Conservation (phyloP, 92 coral and sea anemone genomes). For the Pocillopora grandis region DNA sequence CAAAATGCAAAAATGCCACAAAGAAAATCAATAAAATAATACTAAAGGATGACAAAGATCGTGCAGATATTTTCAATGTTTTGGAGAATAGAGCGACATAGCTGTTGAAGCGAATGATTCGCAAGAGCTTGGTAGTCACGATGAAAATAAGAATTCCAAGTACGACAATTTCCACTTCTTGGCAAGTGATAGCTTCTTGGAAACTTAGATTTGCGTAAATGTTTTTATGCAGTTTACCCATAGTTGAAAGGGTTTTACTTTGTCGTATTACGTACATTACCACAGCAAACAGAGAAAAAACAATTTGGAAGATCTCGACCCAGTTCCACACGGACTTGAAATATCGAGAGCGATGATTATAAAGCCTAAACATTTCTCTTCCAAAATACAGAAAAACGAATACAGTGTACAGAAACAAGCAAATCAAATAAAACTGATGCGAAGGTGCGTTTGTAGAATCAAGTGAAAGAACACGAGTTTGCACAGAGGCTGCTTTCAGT, state of each 20-base stretch:
- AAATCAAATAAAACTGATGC: constrained; percentile 60
- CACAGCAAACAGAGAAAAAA: constrained; percentile 49
- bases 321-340: constrained; percentile 68
- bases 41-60: constrained; percentile 39
- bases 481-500: constrained; percentile 40
- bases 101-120: constrained; percentile 66
- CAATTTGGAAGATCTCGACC: constrained; percentile 65
- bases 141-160: constrained; percentile 54
- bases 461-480: constrained; percentile 46
- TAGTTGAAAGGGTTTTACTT: constrained; percentile 31
- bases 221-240: constrained; percentile 45
- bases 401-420: constrained; percentile 55
- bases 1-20: constrained; percentile 44
- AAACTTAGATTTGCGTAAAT: constrained; percentile 54
- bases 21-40: constrained; percentile 40
- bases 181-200: constrained; percentile 47
- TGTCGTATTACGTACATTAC: constrained; percentile 45
- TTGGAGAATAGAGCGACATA: constrained; percentile 50
- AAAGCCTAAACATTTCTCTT: constrained; percentile 42
- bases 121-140: constrained; percentile 57
- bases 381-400: constrained; percentile 48
- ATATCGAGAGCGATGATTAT: constrained; percentile 35
- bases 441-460: constrained; percentile 49
- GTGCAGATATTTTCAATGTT: constrained; percentile 41
- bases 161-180: constrained; percentile 59